Conservation (phyloP, 2,797 vertebrate genomes). For the Cuniculus paca region DNA sequence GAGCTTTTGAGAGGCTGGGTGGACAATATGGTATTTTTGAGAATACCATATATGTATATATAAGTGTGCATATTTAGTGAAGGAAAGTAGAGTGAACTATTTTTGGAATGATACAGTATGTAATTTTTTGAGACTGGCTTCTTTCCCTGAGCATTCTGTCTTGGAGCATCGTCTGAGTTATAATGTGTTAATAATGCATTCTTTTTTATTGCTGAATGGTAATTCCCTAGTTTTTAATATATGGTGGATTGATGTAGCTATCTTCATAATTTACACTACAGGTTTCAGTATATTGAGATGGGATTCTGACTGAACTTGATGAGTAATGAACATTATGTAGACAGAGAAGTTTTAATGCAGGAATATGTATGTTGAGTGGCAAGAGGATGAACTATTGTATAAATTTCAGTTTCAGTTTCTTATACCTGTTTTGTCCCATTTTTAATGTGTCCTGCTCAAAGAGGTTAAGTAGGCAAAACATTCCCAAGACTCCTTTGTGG, state of each 20-base stretch:
- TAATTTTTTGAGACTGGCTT: not conserved
- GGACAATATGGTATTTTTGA: not conserved
- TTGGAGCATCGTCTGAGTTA: conserved; percentile 41
- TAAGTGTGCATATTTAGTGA: not conserved
- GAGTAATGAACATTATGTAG: not conserved
- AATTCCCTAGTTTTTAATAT: conserved; percentile 24
- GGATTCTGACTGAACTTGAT: not conserved
- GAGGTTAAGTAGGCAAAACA: conserved; percentile 4
- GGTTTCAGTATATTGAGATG: conserved; percentile 18
- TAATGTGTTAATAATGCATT: conserved; percentile 9
- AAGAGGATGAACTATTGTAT: not conserved
- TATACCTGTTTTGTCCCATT: not conserved
- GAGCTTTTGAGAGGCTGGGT: not conserved
- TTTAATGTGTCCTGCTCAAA: not conserved
- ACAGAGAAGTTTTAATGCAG: not conserved
- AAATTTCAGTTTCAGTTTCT: not conserved
- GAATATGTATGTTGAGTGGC: not conserved
- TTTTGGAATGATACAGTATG: not conserved
- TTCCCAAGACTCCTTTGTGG: not conserved
- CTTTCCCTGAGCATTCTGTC: not conserved
- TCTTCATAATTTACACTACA: not conserved
- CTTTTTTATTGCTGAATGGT: conserved; percentile 45
- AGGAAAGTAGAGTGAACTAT: not conserved
- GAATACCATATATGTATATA: not conserved
- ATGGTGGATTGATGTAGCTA: not conserved